phyloP scores from a whole-genome alignment of 2,888 invertebrate species.

The Drosophila prolongata region DNA sequence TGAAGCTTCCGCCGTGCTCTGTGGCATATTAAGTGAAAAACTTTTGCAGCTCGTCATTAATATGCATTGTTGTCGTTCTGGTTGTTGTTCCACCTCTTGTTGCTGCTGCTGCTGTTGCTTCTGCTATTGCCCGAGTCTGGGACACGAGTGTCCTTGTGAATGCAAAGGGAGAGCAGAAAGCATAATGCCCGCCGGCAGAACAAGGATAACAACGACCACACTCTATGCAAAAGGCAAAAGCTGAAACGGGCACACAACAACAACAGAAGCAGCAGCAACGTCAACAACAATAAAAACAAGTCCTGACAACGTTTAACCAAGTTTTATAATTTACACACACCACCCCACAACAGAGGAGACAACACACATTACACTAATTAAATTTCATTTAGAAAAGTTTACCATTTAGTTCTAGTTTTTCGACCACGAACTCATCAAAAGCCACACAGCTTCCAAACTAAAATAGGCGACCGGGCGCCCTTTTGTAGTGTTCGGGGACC shows the following conservation, averaged over 20 bases:
- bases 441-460: constrained; percentile 23
- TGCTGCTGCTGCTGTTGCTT: constrained; percentile 15
- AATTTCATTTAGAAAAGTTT: constrained; percentile 70
- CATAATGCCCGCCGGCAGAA: constrained; percentile 45
- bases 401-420: constrained; percentile 38
- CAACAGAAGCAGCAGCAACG: constrained; percentile 22
- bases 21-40: constrained; percentile 78
- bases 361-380: constrained; percentile 67
- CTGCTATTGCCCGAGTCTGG: constrained; percentile 23
- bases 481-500: not conserved
- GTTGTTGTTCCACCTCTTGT: constrained; percentile 51
- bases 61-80: constrained; percentile 75
- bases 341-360: constrained; percentile 17
- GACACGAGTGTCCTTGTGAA: constrained; percentile 54
- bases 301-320: constrained; percentile 75
- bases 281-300: constrained; percentile 38
- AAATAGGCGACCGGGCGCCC: not conserved
- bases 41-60: constrained; percentile 80
- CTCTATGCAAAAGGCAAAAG: constrained; percentile 34
- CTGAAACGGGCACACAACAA: constrained; percentile 42
- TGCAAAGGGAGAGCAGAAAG: constrained; percentile 27
- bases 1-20: constrained; percentile 38
- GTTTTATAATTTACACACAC: constrained; percentile 62
- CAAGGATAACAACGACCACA: constrained; percentile 42
- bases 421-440: constrained; percentile 38